These are phyloP conservation scores for Oryzias sinensis DNA, from an alignment of 2,797 vertebrate species.

Conservation along the genomic window DNA sequence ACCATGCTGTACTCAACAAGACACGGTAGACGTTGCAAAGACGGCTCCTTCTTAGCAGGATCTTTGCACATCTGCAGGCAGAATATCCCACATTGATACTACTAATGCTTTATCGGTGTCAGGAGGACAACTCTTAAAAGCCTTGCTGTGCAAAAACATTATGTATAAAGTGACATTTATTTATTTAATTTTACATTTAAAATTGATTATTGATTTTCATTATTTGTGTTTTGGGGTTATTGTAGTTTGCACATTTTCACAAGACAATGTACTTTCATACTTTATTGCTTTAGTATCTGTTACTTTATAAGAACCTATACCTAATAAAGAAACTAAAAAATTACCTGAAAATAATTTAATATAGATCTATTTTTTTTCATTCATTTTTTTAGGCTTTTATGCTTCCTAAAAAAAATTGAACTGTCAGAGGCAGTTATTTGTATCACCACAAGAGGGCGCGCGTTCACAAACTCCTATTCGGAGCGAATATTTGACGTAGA, in stretches of 20 bases:
- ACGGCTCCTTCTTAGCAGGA: background rate
- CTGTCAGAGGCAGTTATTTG: no score
- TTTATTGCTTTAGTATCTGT: slow-evolving; percentile 4
- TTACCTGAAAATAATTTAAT: no score
- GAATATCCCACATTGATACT: slow-evolving; percentile 2
- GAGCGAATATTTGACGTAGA: background rate
- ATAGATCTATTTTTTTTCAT: no score
- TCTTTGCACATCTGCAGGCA: background rate
- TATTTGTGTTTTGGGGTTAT: slow-evolving; percentile 2
- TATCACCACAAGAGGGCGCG: slow-evolving; percentile 5
- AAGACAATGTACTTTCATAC: slow-evolving; percentile 2
- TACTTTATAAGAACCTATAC: background rate
- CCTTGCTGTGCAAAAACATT: background rate
- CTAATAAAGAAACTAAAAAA: background rate
- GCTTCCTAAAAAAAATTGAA: no score
- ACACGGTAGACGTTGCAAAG: slow-evolving; percentile 4
- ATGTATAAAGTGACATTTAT: slow-evolving; percentile 28
- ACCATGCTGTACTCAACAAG: background rate
- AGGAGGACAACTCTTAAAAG: background rate
- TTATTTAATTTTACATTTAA: slow-evolving; percentile 16
- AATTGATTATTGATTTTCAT: background rate
- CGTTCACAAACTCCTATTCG: background rate
- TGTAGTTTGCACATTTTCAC: slow-evolving; percentile 29
- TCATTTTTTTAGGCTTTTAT: no score
- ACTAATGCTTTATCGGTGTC: background rate